A percentile compares a stretch with the other conserved stretches of the same genome.
phyloP scores from a whole-genome alignment of 2,888 invertebrate genomes.

The Drosophila setosimentum region DNA sequence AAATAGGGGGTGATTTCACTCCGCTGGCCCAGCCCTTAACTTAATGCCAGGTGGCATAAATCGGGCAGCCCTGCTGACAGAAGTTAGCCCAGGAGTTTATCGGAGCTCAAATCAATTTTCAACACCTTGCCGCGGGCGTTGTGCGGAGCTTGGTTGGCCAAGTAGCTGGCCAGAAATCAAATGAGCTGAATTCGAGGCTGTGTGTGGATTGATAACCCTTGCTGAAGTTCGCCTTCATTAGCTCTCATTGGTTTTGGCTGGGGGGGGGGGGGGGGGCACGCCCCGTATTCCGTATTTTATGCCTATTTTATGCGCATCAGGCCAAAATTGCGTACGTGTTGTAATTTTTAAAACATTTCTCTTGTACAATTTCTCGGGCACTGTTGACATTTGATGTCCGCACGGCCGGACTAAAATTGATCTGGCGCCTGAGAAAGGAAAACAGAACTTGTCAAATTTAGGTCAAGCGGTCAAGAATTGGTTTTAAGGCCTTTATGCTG shows the following conservation, averaged over 20 bases:
- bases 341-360: conserved; percentile 75
- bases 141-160: conserved; percentile 13
- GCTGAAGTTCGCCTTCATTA: conserved; percentile 37
- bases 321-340: conserved; percentile 72
- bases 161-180: conserved; percentile 39
- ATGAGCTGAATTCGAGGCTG: conserved; percentile 33
- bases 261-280: conserved; percentile 43
- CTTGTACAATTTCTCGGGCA: conserved; percentile 45
- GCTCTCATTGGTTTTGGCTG: conserved; percentile 44
- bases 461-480: conserved; percentile 75
- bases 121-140: conserved; percentile 48
- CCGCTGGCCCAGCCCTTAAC: conserved; percentile 41
- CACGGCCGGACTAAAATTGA: conserved; percentile 53
- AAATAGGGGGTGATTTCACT: conserved; percentile 10
- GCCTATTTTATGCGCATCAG: conserved; percentile 73
- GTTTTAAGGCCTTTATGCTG: conserved; percentile 54
- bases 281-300: conserved; percentile 49
- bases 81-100: conserved; percentile 53
- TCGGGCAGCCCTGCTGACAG: conserved; percentile 27
- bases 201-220: conserved; percentile 34
- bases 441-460: conserved; percentile 59
- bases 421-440: conserved; percentile 44
- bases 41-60: conserved; percentile 53
- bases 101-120: conserved; percentile 68
- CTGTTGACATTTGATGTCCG: conserved; percentile 68